These are phyloP conservation scores for Corticium candelabrum DNA, from an alignment of 37 sponge, comb jelly and placozoan genomes.

Conservation along the genomic window DNA sequence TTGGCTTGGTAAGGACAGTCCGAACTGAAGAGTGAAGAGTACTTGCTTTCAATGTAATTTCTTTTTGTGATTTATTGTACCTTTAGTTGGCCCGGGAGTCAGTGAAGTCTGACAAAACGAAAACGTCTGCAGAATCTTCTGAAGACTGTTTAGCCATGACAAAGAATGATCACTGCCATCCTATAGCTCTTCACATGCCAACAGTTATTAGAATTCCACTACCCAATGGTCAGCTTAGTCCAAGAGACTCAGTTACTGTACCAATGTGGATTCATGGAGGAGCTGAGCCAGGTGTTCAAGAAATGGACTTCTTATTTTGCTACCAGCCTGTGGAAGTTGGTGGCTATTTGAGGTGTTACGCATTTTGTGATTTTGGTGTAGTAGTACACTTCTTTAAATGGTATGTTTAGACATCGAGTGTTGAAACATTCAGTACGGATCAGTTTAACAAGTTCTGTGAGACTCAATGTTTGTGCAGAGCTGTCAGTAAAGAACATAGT, in stretches of 20 bases:
- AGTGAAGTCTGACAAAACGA: too few species aligned
- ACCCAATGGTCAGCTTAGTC: not conserved
- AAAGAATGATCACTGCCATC: not conserved
- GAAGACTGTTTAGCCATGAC: not conserved
- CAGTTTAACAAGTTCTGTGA: not conserved
- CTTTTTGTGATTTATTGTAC: too few species aligned
- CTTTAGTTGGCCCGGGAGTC: too few species aligned
- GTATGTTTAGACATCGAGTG: not conserved
- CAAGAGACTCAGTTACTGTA: not conserved
- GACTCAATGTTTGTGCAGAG: not conserved
- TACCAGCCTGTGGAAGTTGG: not conserved
- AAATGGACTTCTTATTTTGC: not conserved
- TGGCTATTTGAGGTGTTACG: not conserved
- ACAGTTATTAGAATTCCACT: not conserved
- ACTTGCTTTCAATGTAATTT: not conserved
- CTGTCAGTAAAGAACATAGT: too few species aligned
- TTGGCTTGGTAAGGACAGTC: constrained; percentile 3
- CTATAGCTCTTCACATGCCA: not conserved
- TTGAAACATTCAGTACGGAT: not conserved
- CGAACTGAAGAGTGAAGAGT: too few species aligned
- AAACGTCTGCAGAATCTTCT: not conserved
- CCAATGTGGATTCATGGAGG: not conserved
- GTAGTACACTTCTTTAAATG: not conserved
- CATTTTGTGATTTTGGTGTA: not conserved
- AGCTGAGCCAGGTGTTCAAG: not conserved